Conservation (phyloP, 2,113 vertebrate genomes). For the Callocephalon fimbriatum region DNA sequence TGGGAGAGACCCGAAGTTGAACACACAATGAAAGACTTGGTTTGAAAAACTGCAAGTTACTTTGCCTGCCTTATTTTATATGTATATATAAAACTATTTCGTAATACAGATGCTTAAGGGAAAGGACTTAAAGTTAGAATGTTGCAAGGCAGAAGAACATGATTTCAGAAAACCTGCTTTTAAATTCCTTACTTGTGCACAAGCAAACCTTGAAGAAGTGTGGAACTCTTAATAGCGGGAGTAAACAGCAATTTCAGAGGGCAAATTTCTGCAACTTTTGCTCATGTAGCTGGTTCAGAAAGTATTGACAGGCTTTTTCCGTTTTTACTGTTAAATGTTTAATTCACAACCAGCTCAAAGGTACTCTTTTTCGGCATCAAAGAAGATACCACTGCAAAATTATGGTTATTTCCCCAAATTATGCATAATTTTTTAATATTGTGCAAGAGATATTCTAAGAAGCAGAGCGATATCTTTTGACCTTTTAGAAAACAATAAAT, state of each 20-base stretch:
- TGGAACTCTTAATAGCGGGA: background rate
- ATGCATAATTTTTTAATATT: conserved; percentile 11
- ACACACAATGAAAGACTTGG: background rate
- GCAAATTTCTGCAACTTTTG: background rate
- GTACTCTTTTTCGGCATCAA: background rate
- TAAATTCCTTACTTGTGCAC: background rate
- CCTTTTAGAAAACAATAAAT: conserved; percentile 46
- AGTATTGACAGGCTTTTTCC: conserved; percentile 9
- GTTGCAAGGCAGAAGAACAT: background rate
- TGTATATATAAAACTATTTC: background rate
- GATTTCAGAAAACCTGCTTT: background rate
- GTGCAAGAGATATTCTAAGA: conserved; percentile 23
- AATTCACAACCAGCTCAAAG: background rate
- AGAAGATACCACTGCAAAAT: conserved; percentile 30
- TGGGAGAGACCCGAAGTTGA: background rate
- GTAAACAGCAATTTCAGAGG: background rate
- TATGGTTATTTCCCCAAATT: background rate
- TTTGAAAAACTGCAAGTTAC: background rate
- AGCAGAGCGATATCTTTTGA: conserved; percentile 27
- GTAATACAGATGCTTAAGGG: background rate
- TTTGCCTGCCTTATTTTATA: background rate
- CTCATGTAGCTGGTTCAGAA: background rate
- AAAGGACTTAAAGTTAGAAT: background rate
- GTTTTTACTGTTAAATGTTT: conserved; percentile 12
- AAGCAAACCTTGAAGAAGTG: background rate